phyloP scores from a whole-genome alignment of 2,797 vertebrate genomes.

The Etheostoma nigrum region DNA sequence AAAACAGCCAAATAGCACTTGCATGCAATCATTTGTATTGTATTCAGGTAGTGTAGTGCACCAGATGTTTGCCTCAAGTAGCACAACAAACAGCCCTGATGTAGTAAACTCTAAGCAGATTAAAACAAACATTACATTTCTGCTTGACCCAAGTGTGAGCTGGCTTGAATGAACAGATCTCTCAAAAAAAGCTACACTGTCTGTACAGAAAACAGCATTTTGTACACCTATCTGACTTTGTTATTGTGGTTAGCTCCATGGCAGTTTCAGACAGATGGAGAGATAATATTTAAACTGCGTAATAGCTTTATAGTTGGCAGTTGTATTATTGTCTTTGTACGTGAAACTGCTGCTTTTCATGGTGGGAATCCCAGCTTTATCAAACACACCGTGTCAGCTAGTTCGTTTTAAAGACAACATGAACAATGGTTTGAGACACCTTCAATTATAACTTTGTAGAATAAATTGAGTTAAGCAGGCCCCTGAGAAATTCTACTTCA shows the following conservation, averaged over 20 bases:
- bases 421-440: constrained; percentile 48
- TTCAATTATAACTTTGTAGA: constrained; percentile 54
- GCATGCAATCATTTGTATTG: constrained; percentile 5
- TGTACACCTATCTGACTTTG: constrained; percentile 17
- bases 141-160: not conserved
- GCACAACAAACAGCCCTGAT: constrained; percentile 4
- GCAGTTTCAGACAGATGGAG: constrained; percentile 31
- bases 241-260: constrained; percentile 16
- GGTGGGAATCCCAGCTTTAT: constrained; percentile 39
- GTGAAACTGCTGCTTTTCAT: constrained; percentile 36
- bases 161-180: not conserved
- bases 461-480: constrained; percentile 41
- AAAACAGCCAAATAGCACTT: not conserved
- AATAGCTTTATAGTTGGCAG: constrained; percentile 42
- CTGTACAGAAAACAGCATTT: not conserved
- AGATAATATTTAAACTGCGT: constrained; percentile 41
- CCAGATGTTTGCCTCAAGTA: constrained; percentile 22
- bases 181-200: not conserved
- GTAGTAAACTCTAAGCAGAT: constrained; percentile 4
- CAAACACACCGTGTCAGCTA: constrained; percentile 23
- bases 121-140: constrained; percentile 35
- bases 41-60: not conserved
- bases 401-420: constrained; percentile 52
- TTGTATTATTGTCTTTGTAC: constrained; percentile 43
- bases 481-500: constrained; percentile 37